Conservation (phyloP, 2,888 invertebrate species). For the Meandrusa payeni region DNA sequence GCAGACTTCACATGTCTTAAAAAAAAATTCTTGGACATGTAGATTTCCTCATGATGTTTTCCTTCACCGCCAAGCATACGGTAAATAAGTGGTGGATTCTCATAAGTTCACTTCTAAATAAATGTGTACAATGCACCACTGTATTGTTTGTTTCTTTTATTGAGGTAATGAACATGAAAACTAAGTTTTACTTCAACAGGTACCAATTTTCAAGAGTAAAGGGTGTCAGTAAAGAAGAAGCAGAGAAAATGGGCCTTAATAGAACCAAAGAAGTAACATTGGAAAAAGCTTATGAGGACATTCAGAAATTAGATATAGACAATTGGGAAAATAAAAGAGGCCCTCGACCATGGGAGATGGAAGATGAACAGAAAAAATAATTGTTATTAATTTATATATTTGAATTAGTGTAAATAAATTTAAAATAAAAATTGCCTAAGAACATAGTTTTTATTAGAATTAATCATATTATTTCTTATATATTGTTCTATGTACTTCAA, state of each 20-base stretch:
- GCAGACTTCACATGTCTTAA: no score
- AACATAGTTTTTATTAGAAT: no score
- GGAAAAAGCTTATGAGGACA: conserved; percentile 87
- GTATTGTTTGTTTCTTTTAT: no score
- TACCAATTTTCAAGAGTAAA: conserved; percentile 82
- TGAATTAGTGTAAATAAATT: conserved; percentile 9
- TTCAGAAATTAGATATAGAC: conserved; percentile 87
- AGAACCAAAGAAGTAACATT: conserved; percentile 85
- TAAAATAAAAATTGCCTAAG: not conserved
- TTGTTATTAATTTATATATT: conserved; percentile 27
- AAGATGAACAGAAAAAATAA: conserved; percentile 37
- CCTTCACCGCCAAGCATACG: no score
- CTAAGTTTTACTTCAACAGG: conserved; percentile 43
- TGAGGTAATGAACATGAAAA: no score
- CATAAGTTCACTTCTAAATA: no score
- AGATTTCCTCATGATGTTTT: no score
- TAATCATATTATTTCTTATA: no score
- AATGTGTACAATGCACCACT: no score
- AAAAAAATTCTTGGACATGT: no score
- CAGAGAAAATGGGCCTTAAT: conserved; percentile 85
- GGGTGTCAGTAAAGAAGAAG: conserved; percentile 82
- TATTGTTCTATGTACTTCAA: no score
- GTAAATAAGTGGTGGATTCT: no score
- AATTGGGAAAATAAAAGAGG: conserved; percentile 93
- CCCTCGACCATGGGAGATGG: conserved; percentile 91